Base-by-base conservation (phyloP, 2,113 vertebrate genomes). In the Eublepharis macularius region DNA sequence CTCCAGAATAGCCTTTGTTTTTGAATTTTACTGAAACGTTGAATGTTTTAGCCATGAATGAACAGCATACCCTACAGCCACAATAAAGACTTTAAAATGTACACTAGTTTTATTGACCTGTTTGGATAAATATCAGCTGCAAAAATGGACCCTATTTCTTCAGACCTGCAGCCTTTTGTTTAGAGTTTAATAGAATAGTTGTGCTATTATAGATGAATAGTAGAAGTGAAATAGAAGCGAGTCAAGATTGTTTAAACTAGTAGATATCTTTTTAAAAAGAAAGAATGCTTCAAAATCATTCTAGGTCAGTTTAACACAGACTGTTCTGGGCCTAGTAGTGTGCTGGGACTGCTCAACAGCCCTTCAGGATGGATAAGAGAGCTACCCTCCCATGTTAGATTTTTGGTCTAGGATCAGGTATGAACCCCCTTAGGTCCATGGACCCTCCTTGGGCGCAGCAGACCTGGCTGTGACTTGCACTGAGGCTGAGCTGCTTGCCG, bases 1-100 rank as follows among this genome's bases (percentile, higher is more conserved):
- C 93, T 93, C 93, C 93, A 94, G 81, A 92, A 94, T 92, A 92
- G 94, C 95, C 96, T 96, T 95, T 95, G 95, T 94, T 95, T 94
- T 95, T 86, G 78, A n/a, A 88, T 82, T 93, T 88, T 90, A 89
- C 83, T 63, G 72, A 86, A 83, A 75, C 83, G 74, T 92, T 86
- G 90, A 93, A 87, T 90, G 87, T 94, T 94, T 94, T 94, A 94
- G 80, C 85, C 84, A 81, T 93, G 83, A 94, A 90, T 84, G 90
- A 80, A 75, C 90, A 72, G 69, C 82, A 54, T 94, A 90, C 83
- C 91, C 81, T 89, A 87, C 72, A 86, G 72, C 91, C 90, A 90
- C 84, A 97, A 96, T 97, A 97, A 97, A 96, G 85, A 90, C 87
- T 90, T 90, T 79, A 93, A 68, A 80, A 79, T 90, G 82, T 7